Percentiles rank a stretch among this genome's conserved stretches.
phyloP scores from a whole-genome alignment of 2,797 vertebrate species.

The Pseudopleuronectes americanus region DNA sequence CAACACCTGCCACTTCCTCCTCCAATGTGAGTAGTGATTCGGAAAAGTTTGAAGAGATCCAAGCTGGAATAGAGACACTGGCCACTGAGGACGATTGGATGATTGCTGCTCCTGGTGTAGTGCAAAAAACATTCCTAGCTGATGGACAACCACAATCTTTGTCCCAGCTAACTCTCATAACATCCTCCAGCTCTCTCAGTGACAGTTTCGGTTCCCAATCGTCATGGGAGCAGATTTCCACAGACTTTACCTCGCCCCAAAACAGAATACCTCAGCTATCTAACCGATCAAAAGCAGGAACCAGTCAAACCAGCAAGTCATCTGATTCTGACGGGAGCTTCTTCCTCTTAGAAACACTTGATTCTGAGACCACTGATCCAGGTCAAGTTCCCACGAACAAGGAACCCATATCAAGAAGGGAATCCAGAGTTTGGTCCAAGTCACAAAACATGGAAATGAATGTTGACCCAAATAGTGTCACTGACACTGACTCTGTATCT shows the following conservation, averaged over 20 bases:
- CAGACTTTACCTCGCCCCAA: slow-evolving; percentile 58
- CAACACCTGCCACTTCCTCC: slow-evolving; percentile 18
- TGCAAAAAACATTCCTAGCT: not conserved
- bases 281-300: slow-evolving; percentile 37
- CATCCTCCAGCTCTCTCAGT: slow-evolving; percentile 51
- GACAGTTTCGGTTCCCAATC: slow-evolving; percentile 77
- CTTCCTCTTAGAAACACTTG: slow-evolving; percentile 44
- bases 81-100: slow-evolving; percentile 23
- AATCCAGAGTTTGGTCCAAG: not conserved
- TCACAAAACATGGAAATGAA: slow-evolving; percentile 4
- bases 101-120: not conserved
- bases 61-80: slow-evolving; percentile 61
- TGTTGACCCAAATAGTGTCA: slow-evolving; percentile 61
- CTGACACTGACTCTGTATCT: slow-evolving; percentile 9
- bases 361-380: slow-evolving; percentile 32
- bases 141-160: slow-evolving; percentile 32
- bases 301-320: slow-evolving; percentile 11
- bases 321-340: slow-evolving; percentile 51
- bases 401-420: not conserved
- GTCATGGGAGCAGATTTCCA: slow-evolving; percentile 84
- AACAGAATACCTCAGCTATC: slow-evolving; percentile 36
- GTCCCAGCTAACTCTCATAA: slow-evolving; percentile 45
- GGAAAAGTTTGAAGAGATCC: slow-evolving; percentile 45
- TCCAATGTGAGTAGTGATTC: slow-evolving; percentile 21
- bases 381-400: slow-evolving; percentile 4